Percentiles rank a stretch among this genome's conserved stretches.
Conservation (phyloP, 2,113 vertebrate species). For the Dolichotis patagonum region DNA sequence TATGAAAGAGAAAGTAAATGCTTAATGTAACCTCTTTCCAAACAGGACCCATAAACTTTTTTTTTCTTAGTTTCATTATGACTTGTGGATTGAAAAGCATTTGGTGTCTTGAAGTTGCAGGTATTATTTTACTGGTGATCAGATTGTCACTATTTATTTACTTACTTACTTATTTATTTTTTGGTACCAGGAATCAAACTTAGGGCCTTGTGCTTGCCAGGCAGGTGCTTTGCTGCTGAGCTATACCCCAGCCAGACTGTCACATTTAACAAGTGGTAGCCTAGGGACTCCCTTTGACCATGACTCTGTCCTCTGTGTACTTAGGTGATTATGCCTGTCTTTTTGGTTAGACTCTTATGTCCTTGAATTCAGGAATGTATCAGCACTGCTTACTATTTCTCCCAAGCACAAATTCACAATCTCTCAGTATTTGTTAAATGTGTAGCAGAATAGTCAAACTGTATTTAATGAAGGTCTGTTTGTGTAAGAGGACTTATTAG, state of each 20-base stretch:
- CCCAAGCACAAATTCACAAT: background rate
- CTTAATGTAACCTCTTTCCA: background rate
- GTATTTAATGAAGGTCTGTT: background rate
- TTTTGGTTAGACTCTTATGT: background rate
- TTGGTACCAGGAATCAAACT: too few species aligned
- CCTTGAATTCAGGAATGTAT: background rate
- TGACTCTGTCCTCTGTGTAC: background rate
- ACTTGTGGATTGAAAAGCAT: background rate
- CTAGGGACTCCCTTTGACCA: background rate
- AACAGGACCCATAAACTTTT: background rate
- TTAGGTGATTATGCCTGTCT: background rate
- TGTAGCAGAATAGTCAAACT: background rate
- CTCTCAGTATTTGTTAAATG: conserved; percentile 5
- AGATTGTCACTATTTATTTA: background rate
- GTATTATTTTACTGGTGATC: background rate
- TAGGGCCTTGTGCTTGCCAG: too few species aligned
- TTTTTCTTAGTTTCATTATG: conserved; percentile 1
- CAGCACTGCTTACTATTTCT: background rate
- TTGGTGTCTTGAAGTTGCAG: background rate
- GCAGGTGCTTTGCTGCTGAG: too few species aligned
- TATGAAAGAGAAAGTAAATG: conserved; percentile 20
- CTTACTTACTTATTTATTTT: too few species aligned
- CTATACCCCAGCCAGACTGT: background rate
- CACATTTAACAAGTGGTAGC: background rate
- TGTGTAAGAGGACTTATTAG: background rate